Evolutionary conservation across 2,797 vertebrate genomes (phyloP).

Genomic region (Rhinella marina): DNA sequence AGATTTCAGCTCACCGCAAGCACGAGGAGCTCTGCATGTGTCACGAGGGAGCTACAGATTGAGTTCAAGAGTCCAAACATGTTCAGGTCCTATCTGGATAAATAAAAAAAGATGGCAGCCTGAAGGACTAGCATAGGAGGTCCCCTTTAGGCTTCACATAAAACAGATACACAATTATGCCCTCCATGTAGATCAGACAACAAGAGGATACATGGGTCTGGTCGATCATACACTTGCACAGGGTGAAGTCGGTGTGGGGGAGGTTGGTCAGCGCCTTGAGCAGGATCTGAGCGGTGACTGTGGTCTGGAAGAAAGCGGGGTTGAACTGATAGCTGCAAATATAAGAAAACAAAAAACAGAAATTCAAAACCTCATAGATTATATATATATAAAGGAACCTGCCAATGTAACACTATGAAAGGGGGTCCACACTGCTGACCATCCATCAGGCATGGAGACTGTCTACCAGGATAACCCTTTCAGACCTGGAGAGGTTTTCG

Average conservation of each 20-base stretch:
- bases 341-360: not conserved
- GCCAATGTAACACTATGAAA: not conserved
- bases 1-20: no score
- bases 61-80: no score
- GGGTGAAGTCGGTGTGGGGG: conserved; percentile 94
- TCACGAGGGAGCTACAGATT: no score
- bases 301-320: conserved; percentile 91
- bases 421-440: no score
- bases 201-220: conserved; percentile 89
- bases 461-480: no score
- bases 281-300: conserved; percentile 90
- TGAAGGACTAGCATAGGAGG: no score
- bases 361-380: no score
- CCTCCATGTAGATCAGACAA: not conserved
- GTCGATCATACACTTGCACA: conserved; percentile 97
- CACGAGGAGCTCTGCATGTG: no score
- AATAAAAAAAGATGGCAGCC: no score
- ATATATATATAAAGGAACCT: not conserved
- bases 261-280: conserved; percentile 94
- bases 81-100: no score
- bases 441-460: no score
- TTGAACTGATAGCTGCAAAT: conserved; percentile 92
- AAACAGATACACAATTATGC: not conserved
- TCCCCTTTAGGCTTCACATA: not conserved
- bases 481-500: no score